These are phyloP conservation scores for Odobenus rosmarus DNA, from an alignment of 2,113 vertebrate genomes.

Conservation along the genomic window DNA sequence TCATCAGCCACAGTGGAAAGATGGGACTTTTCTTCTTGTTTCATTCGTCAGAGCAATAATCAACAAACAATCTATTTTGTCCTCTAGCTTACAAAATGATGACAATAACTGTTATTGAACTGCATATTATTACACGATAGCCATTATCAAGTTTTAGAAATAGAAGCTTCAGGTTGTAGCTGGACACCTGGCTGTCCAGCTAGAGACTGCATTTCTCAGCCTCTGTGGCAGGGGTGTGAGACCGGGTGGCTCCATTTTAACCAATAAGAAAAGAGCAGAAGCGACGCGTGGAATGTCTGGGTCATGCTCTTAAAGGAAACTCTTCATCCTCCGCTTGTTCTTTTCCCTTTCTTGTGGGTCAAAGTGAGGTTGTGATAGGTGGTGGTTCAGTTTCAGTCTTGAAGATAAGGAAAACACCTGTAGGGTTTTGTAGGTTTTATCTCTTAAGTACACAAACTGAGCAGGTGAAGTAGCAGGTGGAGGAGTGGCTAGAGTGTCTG, in stretches of 20 bases:
- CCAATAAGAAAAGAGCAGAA: slow-evolving; percentile 35
- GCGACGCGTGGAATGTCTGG: not conserved
- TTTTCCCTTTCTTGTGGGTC: not conserved
- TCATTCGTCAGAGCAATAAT: slow-evolving; percentile 14
- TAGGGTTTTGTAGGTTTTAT: not conserved
- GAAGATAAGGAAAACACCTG: not conserved
- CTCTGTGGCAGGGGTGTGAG: not conserved
- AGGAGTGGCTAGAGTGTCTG: not conserved
- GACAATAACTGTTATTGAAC: not conserved
- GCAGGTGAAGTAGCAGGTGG: not conserved
- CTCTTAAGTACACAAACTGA: not conserved
- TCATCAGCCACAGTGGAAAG: not conserved
- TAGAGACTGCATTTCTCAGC: slow-evolving; percentile 49
- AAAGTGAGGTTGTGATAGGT: not conserved
- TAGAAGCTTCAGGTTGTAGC: not conserved
- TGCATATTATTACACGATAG: not conserved
- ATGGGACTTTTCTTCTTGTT: not conserved
- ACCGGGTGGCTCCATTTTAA: slow-evolving; percentile 22
- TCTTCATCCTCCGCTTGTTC: not conserved
- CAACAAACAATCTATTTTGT: not conserved
- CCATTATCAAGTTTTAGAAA: not conserved
- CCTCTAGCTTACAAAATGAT: slow-evolving; percentile 31
- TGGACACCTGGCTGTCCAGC: not conserved
- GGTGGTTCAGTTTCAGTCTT: not conserved
- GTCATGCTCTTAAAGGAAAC: not conserved